phyloP scores from a whole-genome alignment of 1,140 invertebrate genomes.

The Stegodyphus dumicola region DNA sequence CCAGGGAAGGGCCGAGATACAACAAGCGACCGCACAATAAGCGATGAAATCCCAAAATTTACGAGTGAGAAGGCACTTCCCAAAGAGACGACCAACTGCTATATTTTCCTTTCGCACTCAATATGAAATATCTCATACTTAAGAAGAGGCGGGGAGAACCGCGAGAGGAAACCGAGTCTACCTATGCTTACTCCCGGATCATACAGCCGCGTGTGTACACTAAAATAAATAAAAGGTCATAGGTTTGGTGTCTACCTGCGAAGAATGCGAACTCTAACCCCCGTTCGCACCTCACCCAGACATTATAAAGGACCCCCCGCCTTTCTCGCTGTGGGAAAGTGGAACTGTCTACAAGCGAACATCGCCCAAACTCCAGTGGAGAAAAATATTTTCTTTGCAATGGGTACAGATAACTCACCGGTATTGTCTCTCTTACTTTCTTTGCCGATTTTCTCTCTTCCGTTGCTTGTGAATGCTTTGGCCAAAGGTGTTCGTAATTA shows the following conservation, averaged over 20 bases:
- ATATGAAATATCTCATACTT: background rate
- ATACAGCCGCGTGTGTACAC: constrained; percentile 10
- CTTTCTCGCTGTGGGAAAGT: constrained; percentile 4
- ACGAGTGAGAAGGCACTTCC: too few species aligned
- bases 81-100: too few species aligned
- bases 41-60: too few species aligned
- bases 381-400: background rate
- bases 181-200: constrained; percentile 9
- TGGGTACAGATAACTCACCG: background rate
- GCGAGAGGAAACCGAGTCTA: background rate
- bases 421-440: background rate
- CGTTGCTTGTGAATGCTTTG: too few species aligned
- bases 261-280: constrained; percentile 42
- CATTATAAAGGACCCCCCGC: constrained; percentile 7
- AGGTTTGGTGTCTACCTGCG: background rate
- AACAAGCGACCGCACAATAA: too few species aligned
- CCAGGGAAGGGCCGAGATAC: too few species aligned
- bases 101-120: too few species aligned
- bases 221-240: constrained; percentile 46
- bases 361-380: background rate
- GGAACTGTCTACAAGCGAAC: background rate
- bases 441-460: background rate
- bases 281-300: constrained; percentile 23
- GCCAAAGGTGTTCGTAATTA: too few species aligned
- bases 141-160: background rate